Evolutionary conservation across 35 echinoderm and acorn worm species (phyloP).

Genomic region (Ptychodera flava): DNA sequence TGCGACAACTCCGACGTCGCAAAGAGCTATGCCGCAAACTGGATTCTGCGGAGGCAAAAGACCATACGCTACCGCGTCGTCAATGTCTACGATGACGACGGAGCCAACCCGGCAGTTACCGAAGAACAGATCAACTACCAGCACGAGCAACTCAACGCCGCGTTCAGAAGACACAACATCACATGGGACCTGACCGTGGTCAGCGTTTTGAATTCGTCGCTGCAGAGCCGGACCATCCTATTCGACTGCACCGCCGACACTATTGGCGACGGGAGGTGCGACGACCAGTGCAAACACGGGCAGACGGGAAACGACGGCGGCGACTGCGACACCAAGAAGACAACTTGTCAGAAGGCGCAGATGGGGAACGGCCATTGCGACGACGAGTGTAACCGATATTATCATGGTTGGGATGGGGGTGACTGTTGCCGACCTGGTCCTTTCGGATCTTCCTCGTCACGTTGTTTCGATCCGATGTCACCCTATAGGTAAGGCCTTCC

Average conservation of each 20-base stretch:
- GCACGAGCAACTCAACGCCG: conserved; percentile 43
- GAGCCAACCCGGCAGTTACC: conserved; percentile 48
- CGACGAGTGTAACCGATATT: conserved; percentile 45
- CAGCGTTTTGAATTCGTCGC: conserved; percentile 26
- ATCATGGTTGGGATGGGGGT: conserved; percentile 60
- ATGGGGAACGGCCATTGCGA: conserved; percentile 63
- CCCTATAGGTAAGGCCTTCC: conserved; percentile 42
- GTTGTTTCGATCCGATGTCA: conserved; percentile 65
- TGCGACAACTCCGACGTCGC: conserved; percentile 71
- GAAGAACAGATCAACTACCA: conserved; percentile 34
- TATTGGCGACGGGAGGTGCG: conserved; percentile 65
- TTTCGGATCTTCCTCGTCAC: conserved; percentile 11
- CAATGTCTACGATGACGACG: conserved; percentile 69
- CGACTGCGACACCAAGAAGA: conserved; percentile 4
- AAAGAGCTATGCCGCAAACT: conserved; percentile 23
- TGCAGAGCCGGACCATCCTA: conserved; percentile 42
- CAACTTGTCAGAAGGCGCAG: background rate
- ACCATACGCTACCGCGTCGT: conserved; percentile 56
- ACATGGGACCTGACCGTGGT: conserved; percentile 39
- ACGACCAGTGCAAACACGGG: conserved; percentile 33
- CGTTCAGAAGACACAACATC: conserved; percentile 65
- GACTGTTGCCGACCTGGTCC: conserved; percentile 63
- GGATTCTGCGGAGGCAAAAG: conserved; percentile 29
- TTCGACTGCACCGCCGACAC: conserved; percentile 23
- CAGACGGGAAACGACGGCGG: conserved; percentile 20